A percentile compares a stretch with the other conserved stretches of the same genome.
These are phyloP conservation scores for Perca flavescens DNA, from an alignment of 2,113 vertebrate genomes.

Conservation along the genomic window DNA sequence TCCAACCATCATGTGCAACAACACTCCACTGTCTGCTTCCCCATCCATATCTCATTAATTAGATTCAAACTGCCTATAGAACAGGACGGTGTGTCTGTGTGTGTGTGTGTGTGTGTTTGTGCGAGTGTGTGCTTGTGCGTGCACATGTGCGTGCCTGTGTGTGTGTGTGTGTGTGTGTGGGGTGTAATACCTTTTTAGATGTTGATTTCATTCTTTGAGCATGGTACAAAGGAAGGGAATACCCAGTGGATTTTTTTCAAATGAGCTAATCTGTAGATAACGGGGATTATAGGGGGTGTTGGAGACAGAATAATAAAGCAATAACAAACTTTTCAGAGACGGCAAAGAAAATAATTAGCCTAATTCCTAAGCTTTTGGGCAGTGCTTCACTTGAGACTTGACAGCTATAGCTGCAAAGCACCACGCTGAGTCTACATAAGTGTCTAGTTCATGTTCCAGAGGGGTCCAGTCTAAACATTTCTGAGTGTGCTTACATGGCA, in stretches of 20 bases:
- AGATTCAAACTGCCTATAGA: constrained; percentile 32
- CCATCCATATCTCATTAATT: constrained; percentile 49
- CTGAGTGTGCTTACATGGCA: constrained; percentile 12
- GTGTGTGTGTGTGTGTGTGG: background rate
- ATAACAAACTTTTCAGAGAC: constrained; percentile 66
- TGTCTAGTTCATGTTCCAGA: constrained; percentile 9
- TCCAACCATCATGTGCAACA: constrained; percentile 54
- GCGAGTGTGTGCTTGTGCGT: background rate
- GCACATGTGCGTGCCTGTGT: background rate
- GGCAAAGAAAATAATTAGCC: constrained; percentile 72
- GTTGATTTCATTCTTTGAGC: constrained; percentile 22
- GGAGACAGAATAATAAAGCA: constrained; percentile 72
- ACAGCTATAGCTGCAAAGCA: constrained; percentile 43
- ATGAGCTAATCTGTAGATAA: constrained; percentile 71
- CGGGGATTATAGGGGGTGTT: constrained; percentile 67
- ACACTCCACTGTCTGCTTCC: constrained; percentile 18
- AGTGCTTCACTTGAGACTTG: constrained; percentile 60
- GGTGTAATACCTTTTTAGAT: constrained; percentile 5
- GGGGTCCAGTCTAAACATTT: background rate
- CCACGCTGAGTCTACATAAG: constrained; percentile 23
- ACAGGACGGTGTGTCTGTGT: background rate
- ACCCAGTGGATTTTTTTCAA: constrained; percentile 60
- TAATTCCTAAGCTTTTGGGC: constrained; percentile 67
- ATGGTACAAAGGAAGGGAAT: constrained; percentile 36
- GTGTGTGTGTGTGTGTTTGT: constrained; percentile 5